phyloP scores from a whole-genome alignment of 1,140 invertebrate species.

The Caenorhabditis latens region DNA sequence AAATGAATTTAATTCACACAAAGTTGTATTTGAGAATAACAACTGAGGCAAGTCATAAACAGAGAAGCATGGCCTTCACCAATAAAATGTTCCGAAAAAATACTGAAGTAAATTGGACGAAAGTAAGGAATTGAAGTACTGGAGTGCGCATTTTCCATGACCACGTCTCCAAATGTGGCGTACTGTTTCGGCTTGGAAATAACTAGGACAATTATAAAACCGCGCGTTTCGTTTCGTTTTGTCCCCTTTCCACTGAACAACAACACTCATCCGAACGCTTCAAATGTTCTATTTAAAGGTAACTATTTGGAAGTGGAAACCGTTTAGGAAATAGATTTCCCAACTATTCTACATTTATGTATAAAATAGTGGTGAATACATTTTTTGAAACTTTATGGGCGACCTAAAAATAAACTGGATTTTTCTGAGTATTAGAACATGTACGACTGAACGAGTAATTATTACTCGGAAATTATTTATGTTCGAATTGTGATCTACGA shows the following conservation, averaged over 20 bases:
- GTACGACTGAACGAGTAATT: too few relatives aligned
- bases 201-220: constrained; percentile 53
- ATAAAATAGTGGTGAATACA: too few relatives aligned
- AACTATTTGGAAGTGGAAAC: neutral
- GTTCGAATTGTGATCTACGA: too few relatives aligned
- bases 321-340: neutral
- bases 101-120: neutral
- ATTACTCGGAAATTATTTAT: too few relatives aligned
- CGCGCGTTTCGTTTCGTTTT: constrained; percentile 34
- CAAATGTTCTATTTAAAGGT: constrained; percentile 41
- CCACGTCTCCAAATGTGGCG: neutral
- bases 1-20: neutral
- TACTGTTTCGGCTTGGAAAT: constrained; percentile 34
- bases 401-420: too few relatives aligned
- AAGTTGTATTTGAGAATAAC: neutral
- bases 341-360: too few relatives aligned
- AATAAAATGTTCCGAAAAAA: constrained; percentile 43
- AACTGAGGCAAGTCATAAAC: neutral
- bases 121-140: constrained; percentile 21
- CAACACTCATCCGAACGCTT: constrained; percentile 22
- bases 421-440: too few relatives aligned
- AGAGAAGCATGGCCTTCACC: neutral
- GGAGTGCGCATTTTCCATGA: neutral
- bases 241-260: neutral
- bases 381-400: too few relatives aligned